phyloP scores from a whole-genome alignment of 92 coral and sea anemone genomes.

The Virgularia gustaviana region DNA sequence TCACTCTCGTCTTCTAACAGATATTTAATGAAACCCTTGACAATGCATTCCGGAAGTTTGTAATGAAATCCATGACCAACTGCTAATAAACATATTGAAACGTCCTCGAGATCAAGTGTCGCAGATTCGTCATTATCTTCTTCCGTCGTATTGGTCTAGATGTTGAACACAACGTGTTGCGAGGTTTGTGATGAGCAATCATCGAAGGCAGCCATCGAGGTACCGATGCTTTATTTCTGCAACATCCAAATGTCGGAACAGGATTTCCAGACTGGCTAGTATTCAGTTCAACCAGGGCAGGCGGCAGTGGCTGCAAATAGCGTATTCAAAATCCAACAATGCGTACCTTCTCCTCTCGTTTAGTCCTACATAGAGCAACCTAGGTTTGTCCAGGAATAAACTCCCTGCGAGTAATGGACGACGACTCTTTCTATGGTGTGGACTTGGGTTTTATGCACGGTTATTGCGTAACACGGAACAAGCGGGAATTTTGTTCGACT shows the following conservation, averaged over 20 bases:
- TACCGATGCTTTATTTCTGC: too few species aligned
- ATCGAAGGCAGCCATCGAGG: too few species aligned
- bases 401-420: slow-evolving; percentile 6
- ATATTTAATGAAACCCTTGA: too few species aligned
- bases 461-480: not conserved
- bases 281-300: not conserved
- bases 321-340: not conserved
- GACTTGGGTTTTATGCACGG: slow-evolving; percentile 1
- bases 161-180: too few species aligned
- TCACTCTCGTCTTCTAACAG: too few species aligned
- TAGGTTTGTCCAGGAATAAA: slow-evolving; percentile 11
- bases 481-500: slow-evolving; percentile 10
- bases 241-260: not conserved
- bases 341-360: not conserved
- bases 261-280: not conserved
- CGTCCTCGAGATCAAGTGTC: too few species aligned
- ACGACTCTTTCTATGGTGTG: not conserved
- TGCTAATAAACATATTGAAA: too few species aligned
- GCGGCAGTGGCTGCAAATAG: not conserved
- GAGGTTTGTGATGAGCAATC: too few species aligned
- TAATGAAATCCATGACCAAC: too few species aligned
- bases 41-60: too few species aligned
- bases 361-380: not conserved
- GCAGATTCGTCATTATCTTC: too few species aligned
- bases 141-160: too few species aligned